Evolutionary conservation across 2,113 vertebrate genomes (phyloP).

Genomic region (Entomyzon cyanotis): DNA sequence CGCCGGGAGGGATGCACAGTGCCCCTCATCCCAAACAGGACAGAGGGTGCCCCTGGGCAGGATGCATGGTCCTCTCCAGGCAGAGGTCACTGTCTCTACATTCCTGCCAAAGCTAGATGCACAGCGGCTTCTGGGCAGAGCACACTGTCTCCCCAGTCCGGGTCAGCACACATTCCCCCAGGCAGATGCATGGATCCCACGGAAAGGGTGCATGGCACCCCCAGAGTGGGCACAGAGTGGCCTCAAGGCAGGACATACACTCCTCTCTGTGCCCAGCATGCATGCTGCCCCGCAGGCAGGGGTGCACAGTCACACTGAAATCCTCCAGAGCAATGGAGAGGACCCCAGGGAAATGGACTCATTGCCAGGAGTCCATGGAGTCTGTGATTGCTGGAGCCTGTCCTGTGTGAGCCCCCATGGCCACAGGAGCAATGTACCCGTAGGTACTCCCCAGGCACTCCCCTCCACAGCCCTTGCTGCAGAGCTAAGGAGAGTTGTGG

Average conservation of each 20-base stretch:
- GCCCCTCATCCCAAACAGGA: neutral
- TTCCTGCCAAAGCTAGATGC: neutral
- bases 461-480: neutral
- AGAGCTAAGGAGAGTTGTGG: neutral
- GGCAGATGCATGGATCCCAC: neutral
- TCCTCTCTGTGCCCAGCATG: neutral
- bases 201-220: neutral
- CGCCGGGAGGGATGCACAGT: neutral
- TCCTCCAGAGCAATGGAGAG: accelerated
- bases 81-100: neutral
- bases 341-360: neutral
- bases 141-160: neutral
- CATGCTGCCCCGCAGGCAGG: neutral
- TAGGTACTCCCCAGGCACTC: neutral
- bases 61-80: neutral
- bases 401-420: neutral
- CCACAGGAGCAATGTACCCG: neutral
- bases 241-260: neutral
- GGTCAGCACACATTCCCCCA: no score
- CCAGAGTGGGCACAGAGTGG: neutral
- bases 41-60: neutral
- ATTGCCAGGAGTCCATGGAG: neutral
- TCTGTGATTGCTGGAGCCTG: neutral
- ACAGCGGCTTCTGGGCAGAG: no score
- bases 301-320: neutral